A percentile compares a stretch with the other conserved stretches of the same genome.
Conservation (phyloP, 1,140 invertebrate genomes). For the Antheraea pernyi region DNA sequence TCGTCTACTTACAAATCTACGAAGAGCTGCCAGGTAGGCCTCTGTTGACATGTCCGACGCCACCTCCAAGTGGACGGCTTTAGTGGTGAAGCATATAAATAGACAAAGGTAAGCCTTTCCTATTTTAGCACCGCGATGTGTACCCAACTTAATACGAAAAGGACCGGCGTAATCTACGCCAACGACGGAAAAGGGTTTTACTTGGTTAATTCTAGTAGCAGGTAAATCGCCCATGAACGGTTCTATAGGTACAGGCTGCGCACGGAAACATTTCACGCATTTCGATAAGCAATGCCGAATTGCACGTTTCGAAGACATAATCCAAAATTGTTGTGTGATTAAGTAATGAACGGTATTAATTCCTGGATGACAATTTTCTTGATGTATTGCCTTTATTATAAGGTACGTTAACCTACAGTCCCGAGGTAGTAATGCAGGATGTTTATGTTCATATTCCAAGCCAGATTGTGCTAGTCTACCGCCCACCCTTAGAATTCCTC, state of each 20-base stretch:
- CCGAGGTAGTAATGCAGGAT: conserved; percentile 28
- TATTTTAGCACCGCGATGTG: conserved; percentile 9
- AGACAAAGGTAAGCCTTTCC: conserved; percentile 19
- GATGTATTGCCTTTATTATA: conserved; percentile 32
- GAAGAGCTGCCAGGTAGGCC: conserved; percentile 52
- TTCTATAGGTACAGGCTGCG: conserved; percentile 9
- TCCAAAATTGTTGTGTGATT: conserved; percentile 32
- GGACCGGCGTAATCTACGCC: conserved; percentile 20
- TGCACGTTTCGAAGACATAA: conserved; percentile 18
- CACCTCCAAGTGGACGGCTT: conserved; percentile 52
- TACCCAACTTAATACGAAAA: conserved; percentile 15
- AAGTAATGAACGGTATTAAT: conserved; percentile 26
- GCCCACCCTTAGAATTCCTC: conserved; percentile 33
- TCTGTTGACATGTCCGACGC: conserved; percentile 45
- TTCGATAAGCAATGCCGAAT: conserved; percentile 16
- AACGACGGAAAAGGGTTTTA: conserved; percentile 12
- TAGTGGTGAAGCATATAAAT: conserved; percentile 24
- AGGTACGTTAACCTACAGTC: conserved; percentile 14
- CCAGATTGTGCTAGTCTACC: conserved; percentile 26
- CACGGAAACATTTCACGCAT: conserved; percentile 13
- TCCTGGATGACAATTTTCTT: conserved; percentile 27
- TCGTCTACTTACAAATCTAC: conserved; percentile 50
- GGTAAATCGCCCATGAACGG: conserved; percentile 22
- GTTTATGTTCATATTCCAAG: conserved; percentile 23
- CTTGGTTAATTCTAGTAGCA: conserved; percentile 1